Base-by-base conservation (phyloP, 2,797 vertebrate species). In the Gallirallus australis region DNA sequence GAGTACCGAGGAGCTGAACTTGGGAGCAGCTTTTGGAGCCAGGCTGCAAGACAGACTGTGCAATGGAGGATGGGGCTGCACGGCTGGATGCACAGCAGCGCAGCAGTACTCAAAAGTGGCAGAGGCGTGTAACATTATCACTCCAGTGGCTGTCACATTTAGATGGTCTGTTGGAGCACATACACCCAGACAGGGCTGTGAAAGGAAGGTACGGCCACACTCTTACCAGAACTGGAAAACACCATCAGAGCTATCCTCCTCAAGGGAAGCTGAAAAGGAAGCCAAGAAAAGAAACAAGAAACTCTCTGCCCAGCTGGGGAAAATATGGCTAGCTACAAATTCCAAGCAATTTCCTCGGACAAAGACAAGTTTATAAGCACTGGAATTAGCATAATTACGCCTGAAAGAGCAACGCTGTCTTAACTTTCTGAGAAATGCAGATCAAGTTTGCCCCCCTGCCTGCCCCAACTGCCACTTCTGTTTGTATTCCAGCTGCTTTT, bases 291-390 rank as follows among this genome's bases (percentile, higher is more conserved):
- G 50, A 89, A 88, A 89, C 48, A 84, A 79, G 69, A 53, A 94
- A 65, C 63, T 69, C 61, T 65, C 42, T 0, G 18, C 45, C 71
- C 5, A 9, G 45, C 45, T 77, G 79, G 61, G 84, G 71, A 87
- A 92, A 94, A 70, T 30, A 82, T 2, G 28, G 59, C 66, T 91
- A 54, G 66, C 73, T 90, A 52, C 30, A 89, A 91, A 94, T 94
- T 93, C 95, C 94, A 93, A 79, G 92, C 88, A 72, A 82, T 95
- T 84, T 94, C 95, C 69, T 47, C 0, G 4, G 87, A 97, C 93
- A 97, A 96, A 96, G 94, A 33, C 76, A 93, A 95, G 73, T 96
- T 94, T 91, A 56, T 95, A 86, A 88, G 93, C 2, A 7, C 24
- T 23, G 73, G 31, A 89, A 94, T 96, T 89, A 91, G 82, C 94